Conservation (phyloP, 2,113 vertebrate genomes). For the Rhineura floridana region DNA sequence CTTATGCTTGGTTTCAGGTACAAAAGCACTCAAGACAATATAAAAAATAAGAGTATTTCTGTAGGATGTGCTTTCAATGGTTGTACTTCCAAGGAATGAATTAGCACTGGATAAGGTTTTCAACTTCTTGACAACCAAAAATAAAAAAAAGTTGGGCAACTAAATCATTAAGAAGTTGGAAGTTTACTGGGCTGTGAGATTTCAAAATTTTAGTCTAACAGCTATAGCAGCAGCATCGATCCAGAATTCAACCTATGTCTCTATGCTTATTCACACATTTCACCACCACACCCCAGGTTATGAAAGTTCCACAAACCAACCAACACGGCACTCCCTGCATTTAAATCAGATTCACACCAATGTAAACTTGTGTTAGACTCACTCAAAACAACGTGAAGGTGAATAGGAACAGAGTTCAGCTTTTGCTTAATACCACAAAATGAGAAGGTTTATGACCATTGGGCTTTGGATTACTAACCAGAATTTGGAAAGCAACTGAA, state of each 20-base stretch:
- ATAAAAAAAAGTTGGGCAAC: background rate
- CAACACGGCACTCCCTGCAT: background rate
- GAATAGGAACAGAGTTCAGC: conserved; percentile 19
- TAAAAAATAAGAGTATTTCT: too few relatives aligned
- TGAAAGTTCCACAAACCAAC: background rate
- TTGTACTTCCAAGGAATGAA: background rate
- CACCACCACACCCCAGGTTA: background rate
- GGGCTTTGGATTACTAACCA: conserved; percentile 24
- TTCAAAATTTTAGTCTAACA: background rate
- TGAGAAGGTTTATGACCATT: background rate
- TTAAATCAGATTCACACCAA: background rate
- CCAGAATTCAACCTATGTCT: conserved; percentile 5
- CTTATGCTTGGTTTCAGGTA: background rate
- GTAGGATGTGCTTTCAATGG: background rate
- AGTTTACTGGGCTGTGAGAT: background rate
- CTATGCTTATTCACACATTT: background rate
- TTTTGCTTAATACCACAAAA: conserved; percentile 20
- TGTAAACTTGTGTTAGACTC: background rate
- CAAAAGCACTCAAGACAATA: background rate
- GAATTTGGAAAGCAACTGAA: background rate
- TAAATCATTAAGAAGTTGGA: background rate
- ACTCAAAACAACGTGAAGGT: conserved; percentile 38
- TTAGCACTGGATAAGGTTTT: background rate
- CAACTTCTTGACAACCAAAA: background rate
- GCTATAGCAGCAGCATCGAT: background rate